Evolutionary conservation across 2,888 invertebrate genomes (phyloP).

Genomic region (Apodemia hepburni): DNA sequence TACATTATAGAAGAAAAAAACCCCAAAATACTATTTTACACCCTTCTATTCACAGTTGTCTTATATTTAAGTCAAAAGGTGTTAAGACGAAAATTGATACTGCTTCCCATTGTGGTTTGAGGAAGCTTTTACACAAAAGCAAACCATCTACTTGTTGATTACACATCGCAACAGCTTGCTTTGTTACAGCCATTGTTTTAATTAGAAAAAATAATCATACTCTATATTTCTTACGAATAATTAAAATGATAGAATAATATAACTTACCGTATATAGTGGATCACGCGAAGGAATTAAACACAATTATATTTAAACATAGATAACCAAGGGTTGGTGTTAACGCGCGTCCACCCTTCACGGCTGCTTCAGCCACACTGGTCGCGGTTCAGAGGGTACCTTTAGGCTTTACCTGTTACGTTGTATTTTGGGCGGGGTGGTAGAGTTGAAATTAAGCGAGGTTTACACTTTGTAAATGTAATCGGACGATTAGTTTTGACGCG

Average conservation of each 20-base stretch:
- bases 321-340: constrained; percentile 15
- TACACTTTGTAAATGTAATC: not conserved
- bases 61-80: not conserved
- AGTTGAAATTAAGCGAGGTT: constrained; percentile 17
- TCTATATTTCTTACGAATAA: not conserved
- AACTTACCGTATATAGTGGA: constrained; percentile 10
- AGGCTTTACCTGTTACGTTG: constrained; percentile 70
- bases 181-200: constrained; percentile 30
- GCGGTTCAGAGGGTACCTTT: constrained; percentile 40
- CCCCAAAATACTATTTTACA: too few species aligned
- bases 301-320: not conserved
- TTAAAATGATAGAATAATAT: not conserved
- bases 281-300: constrained; percentile 17
- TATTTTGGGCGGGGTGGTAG: constrained; percentile 25
- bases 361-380: constrained; percentile 35
- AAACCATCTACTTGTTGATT: constrained; percentile 56
- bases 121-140: constrained; percentile 17
- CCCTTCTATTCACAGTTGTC: not conserved
- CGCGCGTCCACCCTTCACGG: constrained; percentile 30
- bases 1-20: too few species aligned
- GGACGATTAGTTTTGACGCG: not conserved
- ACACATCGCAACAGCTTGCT: constrained; percentile 54
- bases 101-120: not conserved
- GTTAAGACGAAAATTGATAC: not conserved
- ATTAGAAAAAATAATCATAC: constrained; percentile 8